These are phyloP conservation scores for Sitta carolinensis DNA, from an alignment of 2,797 vertebrate species.

Conservation along the genomic window DNA sequence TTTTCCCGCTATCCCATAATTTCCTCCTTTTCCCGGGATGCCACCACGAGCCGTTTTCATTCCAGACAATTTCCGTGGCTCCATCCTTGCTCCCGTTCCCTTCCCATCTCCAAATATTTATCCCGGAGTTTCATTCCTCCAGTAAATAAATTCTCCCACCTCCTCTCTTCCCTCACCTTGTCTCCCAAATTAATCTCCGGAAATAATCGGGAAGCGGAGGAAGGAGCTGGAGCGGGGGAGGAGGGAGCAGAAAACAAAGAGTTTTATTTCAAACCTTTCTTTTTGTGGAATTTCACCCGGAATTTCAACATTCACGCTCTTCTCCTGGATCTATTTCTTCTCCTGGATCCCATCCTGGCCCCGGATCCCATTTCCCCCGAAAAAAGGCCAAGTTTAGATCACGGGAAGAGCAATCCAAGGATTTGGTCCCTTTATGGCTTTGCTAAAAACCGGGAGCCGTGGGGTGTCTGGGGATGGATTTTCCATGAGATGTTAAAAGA, in stretches of 20 bases:
- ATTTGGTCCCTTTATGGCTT: background rate
- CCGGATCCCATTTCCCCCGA: background rate
- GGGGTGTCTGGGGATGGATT: background rate
- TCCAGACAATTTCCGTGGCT: background rate
- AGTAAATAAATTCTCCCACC: background rate
- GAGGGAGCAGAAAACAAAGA: background rate
- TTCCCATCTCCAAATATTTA: conserved; percentile 2
- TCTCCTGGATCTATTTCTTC: background rate
- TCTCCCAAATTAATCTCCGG: background rate
- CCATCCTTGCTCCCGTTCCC: background rate
- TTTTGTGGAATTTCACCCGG: background rate
- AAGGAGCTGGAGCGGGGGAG: background rate
- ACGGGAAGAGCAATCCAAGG: background rate
- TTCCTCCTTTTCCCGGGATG: background rate
- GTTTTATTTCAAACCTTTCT: background rate
- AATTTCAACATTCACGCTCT: background rate
- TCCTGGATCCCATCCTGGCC: background rate
- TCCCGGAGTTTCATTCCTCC: background rate
- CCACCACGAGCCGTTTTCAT: background rate
- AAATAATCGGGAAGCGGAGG: background rate
- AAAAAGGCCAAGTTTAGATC: background rate
- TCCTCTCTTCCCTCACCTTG: background rate
- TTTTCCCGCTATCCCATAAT: background rate
- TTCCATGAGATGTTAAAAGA: background rate
- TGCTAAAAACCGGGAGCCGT: background rate